A percentile compares a stretch with the other conserved stretches of the same genome.
Evolutionary conservation across 1,140 invertebrate genomes (phyloP).

Genomic region (Magallana ariakensis): DNA sequence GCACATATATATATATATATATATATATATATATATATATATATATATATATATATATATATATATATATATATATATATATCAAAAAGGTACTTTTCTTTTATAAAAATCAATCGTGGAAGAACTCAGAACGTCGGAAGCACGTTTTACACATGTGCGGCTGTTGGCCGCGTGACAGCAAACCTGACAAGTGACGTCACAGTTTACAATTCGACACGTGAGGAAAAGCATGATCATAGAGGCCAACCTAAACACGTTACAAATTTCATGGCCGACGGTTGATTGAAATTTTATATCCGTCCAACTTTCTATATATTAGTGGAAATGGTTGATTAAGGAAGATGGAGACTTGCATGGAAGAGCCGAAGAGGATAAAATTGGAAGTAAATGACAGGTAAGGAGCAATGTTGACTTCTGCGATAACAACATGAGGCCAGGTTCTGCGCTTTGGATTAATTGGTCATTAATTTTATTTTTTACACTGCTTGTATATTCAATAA

Average conservation of each 20-base stretch:
- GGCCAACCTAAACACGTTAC: neutral
- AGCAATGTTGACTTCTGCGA: neutral
- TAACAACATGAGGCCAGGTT: neutral
- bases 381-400: slow-evolving; percentile 44
- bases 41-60: neutral
- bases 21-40: no score
- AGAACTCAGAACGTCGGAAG: neutral
- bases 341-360: neutral
- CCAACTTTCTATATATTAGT: neutral
- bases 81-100: neutral
- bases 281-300: neutral
- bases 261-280: slow-evolving; percentile 28
- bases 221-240: slow-evolving; percentile 49
- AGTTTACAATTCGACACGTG: slow-evolving; percentile 48
- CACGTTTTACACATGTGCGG: slow-evolving; percentile 17
- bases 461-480: no score
- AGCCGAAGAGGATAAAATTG: slow-evolving; percentile 45
- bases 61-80: no score
- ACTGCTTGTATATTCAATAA: no score
- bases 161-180: slow-evolving; percentile 37
- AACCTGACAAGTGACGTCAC: slow-evolving; percentile 48
- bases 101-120: neutral
- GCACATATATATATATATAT: no score
- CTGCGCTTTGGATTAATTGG: neutral
- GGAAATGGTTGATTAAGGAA: neutral